Percentiles rank a stretch among this genome's conserved stretches.
Evolutionary conservation across 2,888 invertebrate genomes (phyloP).

Genomic region (Ischnus inquisitorius): DNA sequence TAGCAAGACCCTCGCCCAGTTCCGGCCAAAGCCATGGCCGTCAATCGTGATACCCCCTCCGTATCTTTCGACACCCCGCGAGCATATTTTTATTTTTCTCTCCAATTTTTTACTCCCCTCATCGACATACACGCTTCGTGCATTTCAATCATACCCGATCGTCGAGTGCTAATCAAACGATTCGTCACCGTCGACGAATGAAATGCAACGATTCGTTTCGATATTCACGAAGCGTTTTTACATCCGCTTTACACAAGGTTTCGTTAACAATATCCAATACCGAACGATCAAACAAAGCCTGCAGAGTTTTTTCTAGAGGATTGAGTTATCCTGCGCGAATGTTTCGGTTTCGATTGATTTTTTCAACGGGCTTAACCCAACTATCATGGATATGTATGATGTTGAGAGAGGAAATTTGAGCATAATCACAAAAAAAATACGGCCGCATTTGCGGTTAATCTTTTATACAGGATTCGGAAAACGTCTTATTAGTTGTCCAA

Average conservation of each 20-base stretch:
- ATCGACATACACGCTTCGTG: background rate
- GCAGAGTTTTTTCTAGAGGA: no score
- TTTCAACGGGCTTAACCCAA: no score
- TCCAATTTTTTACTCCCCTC: slow-evolving; percentile 59
- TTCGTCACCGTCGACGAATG: slow-evolving; percentile 68
- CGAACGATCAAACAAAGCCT: background rate
- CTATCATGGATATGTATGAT: no score
- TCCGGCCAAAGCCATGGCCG: background rate
- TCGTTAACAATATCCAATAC: background rate
- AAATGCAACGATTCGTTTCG: slow-evolving; percentile 66
- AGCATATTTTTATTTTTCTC: slow-evolving; percentile 13
- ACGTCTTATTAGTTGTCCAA: no score
- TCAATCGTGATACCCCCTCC: background rate
- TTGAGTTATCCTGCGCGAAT: no score
- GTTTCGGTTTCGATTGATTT: no score
- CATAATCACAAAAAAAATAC: no score
- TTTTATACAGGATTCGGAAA: no score
- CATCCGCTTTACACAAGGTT: background rate
- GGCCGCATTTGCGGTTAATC: no score
- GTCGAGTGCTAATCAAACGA: slow-evolving; percentile 71
- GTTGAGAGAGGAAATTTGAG: no score
- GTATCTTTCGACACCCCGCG: background rate
- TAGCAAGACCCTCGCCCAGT: background rate
- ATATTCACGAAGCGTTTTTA: slow-evolving; percentile 26
- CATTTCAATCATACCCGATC: slow-evolving; percentile 50